Evolutionary conservation across 2,888 invertebrate genomes (phyloP), one percentile per base, ranked within the genome.

Genomic region (Bombylius major): DNA sequence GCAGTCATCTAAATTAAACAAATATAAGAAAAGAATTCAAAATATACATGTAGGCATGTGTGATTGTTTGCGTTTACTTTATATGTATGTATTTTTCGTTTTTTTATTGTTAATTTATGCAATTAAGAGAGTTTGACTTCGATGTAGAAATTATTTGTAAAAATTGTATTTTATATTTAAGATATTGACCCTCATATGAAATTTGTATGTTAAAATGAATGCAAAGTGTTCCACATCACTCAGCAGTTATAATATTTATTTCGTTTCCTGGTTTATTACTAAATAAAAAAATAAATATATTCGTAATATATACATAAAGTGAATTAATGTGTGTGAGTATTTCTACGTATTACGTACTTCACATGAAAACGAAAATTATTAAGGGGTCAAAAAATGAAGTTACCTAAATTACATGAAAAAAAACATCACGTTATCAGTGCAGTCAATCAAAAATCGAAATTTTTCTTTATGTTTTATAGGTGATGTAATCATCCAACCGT

Each of bases 401-500:
- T 7, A 36, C 47, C 47, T 36, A 47, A 53, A 53, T 53, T 53
- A 53, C 47, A 36, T 36, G 5, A 47, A 48, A 34, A 47, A 47
- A 47, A 54, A 48, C 48, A 23, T 13, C n/a, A 32, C n/a, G 32
- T 54, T 54, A 54, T 54, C 53, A 54, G 53, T 54, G 53, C 53
- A 54, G 47, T 54, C 53, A 54, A 54, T 54, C 53, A 54, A 48
- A 54, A 54, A 54, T 48, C 53, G 53, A 54, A 54, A 42, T 42
- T 11, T 54, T 54, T 54, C 34, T 42, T 42, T 51, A 13, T 53
- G 12, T 48, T 32, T 47, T 42, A 47, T 47, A 45, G 51, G 53
- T 47, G 47, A 23, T 47, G 53, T 47, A 53, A 23, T 47, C 47
- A 47, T 53, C 53, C 47, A 53, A 53, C 53, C 53, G 47, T 53